phyloP scores from a whole-genome alignment of 2,888 invertebrate species.

The Chorisops tibialis region DNA sequence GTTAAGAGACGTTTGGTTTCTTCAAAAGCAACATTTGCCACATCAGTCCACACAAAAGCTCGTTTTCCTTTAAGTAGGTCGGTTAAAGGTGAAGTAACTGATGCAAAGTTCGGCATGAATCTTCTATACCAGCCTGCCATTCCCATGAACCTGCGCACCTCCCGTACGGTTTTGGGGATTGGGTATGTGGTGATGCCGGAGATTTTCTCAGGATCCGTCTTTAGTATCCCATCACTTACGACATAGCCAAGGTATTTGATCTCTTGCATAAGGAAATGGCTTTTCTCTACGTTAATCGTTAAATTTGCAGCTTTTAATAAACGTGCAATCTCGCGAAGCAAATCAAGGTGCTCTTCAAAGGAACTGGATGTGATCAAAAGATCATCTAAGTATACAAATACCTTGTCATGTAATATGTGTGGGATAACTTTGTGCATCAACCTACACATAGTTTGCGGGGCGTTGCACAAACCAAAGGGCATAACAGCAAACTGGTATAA shows the following conservation, averaged over 20 bases:
- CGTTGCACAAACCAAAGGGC: conserved; percentile 16
- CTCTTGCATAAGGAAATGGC: conserved; percentile 2
- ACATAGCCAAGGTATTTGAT: conserved; percentile 20
- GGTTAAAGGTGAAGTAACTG: conserved; percentile 1
- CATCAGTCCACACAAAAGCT: conserved; percentile 14
- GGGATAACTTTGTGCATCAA: conserved; percentile 13
- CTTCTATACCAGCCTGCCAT: conserved; percentile 17
- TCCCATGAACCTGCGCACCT: conserved; percentile 3
- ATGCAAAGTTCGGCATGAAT: conserved; percentile 7
- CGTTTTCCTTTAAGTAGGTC: conserved; percentile 3
- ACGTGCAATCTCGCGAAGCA: neutral
- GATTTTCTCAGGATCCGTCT: conserved; percentile 7
- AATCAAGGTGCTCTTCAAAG: conserved; percentile 10
- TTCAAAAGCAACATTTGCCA: conserved; percentile 19
- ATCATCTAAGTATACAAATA: conserved; percentile 23
- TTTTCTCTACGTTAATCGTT: conserved; percentile 9
- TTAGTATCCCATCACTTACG: neutral
- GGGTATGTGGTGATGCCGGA: neutral
- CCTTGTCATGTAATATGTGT: neutral
- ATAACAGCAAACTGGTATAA: conserved; percentile 13
- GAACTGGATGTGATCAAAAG: neutral
- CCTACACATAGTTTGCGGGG: conserved; percentile 6
- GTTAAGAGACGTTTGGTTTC: conserved; percentile 3
- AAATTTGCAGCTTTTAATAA: neutral
- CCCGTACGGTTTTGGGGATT: neutral